A percentile compares a stretch with the other conserved stretches of the same genome.
Conservation (phyloP, 2,113 vertebrate genomes). For the Heliornis fulica region DNA sequence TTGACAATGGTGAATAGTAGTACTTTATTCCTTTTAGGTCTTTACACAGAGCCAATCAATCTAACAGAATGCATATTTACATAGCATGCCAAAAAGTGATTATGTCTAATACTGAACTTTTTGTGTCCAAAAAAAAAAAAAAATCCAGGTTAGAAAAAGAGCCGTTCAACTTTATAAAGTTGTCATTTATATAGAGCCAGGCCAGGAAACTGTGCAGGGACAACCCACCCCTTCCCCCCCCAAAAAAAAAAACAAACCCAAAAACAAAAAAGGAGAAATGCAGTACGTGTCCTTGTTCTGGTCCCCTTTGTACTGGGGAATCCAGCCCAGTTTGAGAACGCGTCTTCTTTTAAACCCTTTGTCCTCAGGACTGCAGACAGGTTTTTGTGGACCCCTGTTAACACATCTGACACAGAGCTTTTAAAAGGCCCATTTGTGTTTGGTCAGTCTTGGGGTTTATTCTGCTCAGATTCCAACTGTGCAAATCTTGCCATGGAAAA, state of each 20-base stretch:
- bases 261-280: background rate
- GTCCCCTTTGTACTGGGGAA: background rate
- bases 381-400: background rate
- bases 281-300: background rate
- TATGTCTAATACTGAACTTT: background rate
- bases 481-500: background rate
- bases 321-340: background rate
- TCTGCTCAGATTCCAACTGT: conserved; percentile 4
- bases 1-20: conserved; percentile 37
- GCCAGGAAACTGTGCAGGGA: background rate
- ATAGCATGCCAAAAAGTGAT: background rate
- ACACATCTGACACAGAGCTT: background rate
- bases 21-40: conserved; percentile 1
- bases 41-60: background rate
- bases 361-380: background rate
- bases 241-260: too few species aligned
- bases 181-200: background rate
- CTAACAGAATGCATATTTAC: conserved; percentile 20
- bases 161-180: background rate
- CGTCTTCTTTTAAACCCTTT: background rate
- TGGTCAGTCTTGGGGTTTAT: background rate
- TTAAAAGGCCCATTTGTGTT: conserved; percentile 9
- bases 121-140: background rate
- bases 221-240: background rate
- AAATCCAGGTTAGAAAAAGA: background rate